Evolutionary conservation across 1,140 invertebrate species (phyloP), one percentile per base, ranked within the genome.

Genomic region (Habropoda laboriosa): DNA sequence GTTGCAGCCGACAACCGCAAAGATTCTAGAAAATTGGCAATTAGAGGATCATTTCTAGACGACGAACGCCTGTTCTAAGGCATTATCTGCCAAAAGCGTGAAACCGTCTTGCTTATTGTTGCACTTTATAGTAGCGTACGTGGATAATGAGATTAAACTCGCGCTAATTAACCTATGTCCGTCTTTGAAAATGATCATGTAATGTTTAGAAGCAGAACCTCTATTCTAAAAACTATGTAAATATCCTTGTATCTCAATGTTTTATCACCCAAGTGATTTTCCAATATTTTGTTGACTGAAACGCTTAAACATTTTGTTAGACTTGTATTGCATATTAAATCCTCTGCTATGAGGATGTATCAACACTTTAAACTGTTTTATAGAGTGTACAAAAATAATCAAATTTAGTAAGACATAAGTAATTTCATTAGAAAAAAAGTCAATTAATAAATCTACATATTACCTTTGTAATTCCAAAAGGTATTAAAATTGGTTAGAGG

Each of bases 1-100:
- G 55, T 71, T 40, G 75, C 45, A 60, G 55, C 42, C 67, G 58
- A 51, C 66, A 18, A 60, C 24, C 21, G 66, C 18, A 78, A 76
- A 67, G 75, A 78, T 71, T 78, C 66, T 78, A 78, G 66, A 78
- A 78, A 60, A 78, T 49, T 78, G 75, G 55, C 75, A 78, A 78
- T 78, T 78, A 78, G 55, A 18, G 27, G 51, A 71, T 60, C 55
- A 24, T 45, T 60, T 40, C 66, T n/a, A 24, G 21, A 40, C 66
- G 27, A 51, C 67, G 40, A 67, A n/a, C 30, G 38, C 21, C 21
- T 35, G 16, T 8, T 35, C n/a, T n/a, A n/a, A 18, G 12, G 32
- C 13, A n/a, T 49, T 74, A 74, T 68, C 51, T 13, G 10, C 30
- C 21, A 63, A 49, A 45, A 12, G 13, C 12, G 30, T 8, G 7